Conservation (phyloP, 2,888 invertebrate genomes). For the Mechanitis messenoides region DNA sequence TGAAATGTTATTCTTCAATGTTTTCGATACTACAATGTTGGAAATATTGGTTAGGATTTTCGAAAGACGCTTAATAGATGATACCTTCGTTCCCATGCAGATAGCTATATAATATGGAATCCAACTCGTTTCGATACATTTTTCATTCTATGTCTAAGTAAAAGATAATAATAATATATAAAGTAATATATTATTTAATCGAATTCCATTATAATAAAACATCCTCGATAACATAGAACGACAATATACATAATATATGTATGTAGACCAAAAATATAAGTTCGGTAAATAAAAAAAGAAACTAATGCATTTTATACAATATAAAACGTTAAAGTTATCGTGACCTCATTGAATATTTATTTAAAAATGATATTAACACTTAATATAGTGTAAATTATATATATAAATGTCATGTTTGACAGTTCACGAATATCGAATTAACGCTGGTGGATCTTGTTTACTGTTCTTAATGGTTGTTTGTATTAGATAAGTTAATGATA, state of each 20-base stretch:
- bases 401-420: slow-evolving; percentile 34
- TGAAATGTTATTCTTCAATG: no score
- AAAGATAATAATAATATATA: no score
- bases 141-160: no score
- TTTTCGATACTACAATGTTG: no score
- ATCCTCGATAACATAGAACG: slow-evolving; percentile 1
- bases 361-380: slow-evolving; percentile 29
- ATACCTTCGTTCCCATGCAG: no score
- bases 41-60: no score
- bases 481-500: no score
- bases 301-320: neutral
- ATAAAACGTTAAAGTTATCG: slow-evolving; percentile 7
- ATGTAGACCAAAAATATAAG: neutral
- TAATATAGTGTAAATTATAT: slow-evolving; percentile 33
- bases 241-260: neutral
- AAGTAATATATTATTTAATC: no score
- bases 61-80: no score
- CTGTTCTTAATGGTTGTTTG: neutral
- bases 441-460: neutral
- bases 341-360: slow-evolving; percentile 25
- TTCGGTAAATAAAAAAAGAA: neutral
- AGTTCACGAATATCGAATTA: slow-evolving; percentile 35
- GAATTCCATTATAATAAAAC: no score
- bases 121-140: no score
- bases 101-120: no score